Percentiles rank a stretch among this genome's conserved stretches.
These are phyloP conservation scores for Brachycybe producta DNA, from an alignment of 2,888 invertebrate species.

Conservation along the genomic window DNA sequence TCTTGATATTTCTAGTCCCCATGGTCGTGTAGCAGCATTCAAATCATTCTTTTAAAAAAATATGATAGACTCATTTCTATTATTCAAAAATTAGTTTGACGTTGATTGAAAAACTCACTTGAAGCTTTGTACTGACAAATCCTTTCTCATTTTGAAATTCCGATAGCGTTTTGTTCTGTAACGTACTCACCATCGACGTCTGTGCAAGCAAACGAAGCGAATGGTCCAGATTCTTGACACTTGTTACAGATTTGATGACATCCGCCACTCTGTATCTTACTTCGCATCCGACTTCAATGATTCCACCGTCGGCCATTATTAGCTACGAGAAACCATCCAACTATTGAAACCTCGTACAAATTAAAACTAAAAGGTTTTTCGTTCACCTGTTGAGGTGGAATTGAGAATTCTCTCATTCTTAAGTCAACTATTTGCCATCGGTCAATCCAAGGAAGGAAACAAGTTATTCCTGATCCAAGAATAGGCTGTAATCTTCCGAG, in stretches of 20 bases:
- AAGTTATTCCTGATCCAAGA: conserved; percentile 16
- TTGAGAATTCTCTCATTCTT: conserved; percentile 14
- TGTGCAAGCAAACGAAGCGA: conserved; percentile 11
- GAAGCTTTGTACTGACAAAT: neutral
- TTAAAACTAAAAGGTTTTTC: neutral
- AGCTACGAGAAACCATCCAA: too few relatives aligned
- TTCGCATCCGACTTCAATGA: conserved; percentile 17
- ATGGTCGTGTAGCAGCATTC: conserved; percentile 6
- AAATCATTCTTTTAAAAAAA: conserved; percentile 6
- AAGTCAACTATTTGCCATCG: conserved; percentile 10
- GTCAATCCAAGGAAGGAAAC: conserved; percentile 14
- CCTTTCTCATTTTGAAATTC: conserved; percentile 4
- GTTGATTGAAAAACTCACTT: neutral
- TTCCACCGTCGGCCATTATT: conserved; percentile 14
- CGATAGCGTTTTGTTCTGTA: conserved; percentile 5
- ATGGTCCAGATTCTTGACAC: conserved; percentile 15
- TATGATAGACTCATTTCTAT: neutral
- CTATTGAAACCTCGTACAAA: neutral
- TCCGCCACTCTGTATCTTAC: conserved; percentile 14
- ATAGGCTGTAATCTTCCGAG: conserved; percentile 15
- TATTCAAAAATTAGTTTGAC: neutral
- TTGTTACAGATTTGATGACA: conserved; percentile 7
- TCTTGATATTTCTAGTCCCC: conserved; percentile 17
- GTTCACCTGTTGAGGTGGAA: conserved; percentile 17
- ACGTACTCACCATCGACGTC: conserved; percentile 2